Base-by-base conservation (phyloP, 2,888 invertebrate genomes). In the Agriopis marginaria region DNA sequence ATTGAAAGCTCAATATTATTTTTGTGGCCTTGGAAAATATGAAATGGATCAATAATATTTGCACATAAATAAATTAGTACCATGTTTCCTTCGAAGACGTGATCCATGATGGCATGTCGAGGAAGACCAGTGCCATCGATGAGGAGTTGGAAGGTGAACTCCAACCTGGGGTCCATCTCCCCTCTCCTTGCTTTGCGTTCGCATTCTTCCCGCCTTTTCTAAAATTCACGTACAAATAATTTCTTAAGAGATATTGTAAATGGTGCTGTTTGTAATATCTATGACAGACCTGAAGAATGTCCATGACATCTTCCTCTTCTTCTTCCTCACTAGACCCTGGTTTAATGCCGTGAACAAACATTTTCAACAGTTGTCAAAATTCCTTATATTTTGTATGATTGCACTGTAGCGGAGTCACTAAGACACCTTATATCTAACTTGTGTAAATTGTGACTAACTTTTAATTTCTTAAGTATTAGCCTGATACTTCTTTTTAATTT, bases 161-260 rank as follows among this genome's bases (percentile, higher is more conserved):
- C 98, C 95, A 98, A 91, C 72, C 98, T 95, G 82, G 98, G 98
- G 91, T 98, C 98, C 97, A 98, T 98, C 89, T 98, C 98, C 93
- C 98, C 98, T 68, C 98, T 95, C 67, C 98, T 95, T 12, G 98
- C 98, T 85, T 98, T 98, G 79, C 98, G 95, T 94, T 98, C 98
- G 96, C 98, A 98, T 97, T 98, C 98, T 96, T 98, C 98, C 72
- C 98, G 95, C 72, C 98, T 95, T 94, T 94, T 94, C 94, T 94
- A 80, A 1, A 84, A 86, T 73, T 14, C 17, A 59, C 51, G 54
- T 32, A 17, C 12, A 45, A 49, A 50, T 69, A 1, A 53, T 45
- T 45, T 47, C 40, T 42, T 32, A 39, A 45, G 17, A 63, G 59
- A 47, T 17, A 9, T 23, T 39, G 39, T 9, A 51, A 17, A 11